These are phyloP conservation scores for Mythimna lalbum DNA, from an alignment of 2,888 invertebrate species.

Conservation along the genomic window DNA sequence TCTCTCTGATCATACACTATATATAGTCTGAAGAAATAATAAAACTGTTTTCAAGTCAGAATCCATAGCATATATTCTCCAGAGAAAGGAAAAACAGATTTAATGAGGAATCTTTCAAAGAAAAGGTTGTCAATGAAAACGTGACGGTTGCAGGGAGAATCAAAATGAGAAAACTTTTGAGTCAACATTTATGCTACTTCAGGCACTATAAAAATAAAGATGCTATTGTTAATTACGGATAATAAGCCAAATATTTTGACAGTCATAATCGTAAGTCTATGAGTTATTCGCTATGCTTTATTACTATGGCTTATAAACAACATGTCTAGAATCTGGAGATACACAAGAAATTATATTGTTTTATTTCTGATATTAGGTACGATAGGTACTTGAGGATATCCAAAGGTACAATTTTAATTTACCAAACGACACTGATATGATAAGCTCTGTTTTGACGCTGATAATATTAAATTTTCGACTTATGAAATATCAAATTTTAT, in stretches of 20 bases:
- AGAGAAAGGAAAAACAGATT: not conserved
- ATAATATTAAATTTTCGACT: conserved; percentile 61
- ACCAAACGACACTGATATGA: conserved; percentile 49
- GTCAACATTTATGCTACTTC: no score
- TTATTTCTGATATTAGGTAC: not conserved
- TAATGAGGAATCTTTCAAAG: not conserved
- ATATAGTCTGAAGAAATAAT: no score
- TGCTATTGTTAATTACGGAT: no score
- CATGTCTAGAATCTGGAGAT: not conserved
- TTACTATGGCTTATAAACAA: not conserved
- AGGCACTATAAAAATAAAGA: no score
- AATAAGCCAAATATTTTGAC: no score
- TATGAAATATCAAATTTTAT: conserved; percentile 63
- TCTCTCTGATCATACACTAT: no score
- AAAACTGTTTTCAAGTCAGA: no score
- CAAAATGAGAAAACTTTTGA: not conserved
- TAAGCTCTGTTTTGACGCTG: conserved; percentile 59
- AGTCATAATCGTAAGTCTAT: no score
- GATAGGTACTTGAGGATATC: conserved; percentile 17
- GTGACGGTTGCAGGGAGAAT: not conserved
- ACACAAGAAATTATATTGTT: not conserved
- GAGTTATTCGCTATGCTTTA: no score
- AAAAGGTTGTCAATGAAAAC: not conserved
- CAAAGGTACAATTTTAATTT: conserved; percentile 42
- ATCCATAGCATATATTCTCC: no score